Percentiles rank a stretch among this genome's conserved stretches.
Conservation (phyloP, 2,113 vertebrate genomes). For the Campylomormyrus tamandua region DNA sequence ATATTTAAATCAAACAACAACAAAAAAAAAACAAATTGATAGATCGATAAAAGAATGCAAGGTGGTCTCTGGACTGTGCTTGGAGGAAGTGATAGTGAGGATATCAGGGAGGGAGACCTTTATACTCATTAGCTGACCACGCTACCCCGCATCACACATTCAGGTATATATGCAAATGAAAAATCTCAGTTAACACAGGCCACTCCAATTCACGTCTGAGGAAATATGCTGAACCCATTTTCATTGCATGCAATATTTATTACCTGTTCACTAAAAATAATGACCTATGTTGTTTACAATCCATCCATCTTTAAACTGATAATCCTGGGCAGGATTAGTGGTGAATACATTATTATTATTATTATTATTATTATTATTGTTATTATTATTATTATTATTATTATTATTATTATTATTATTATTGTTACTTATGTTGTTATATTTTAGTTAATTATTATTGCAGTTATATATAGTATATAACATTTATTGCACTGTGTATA, state of each 20-base stretch:
- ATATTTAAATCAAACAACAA: background rate
- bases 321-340: conserved; percentile 12
- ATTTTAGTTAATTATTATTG: background rate
- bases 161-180: background rate
- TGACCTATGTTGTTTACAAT: background rate
- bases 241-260: conserved; percentile 1
- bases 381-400: background rate
- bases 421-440: background rate
- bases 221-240: conserved; percentile 1
- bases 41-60: background rate
- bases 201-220: background rate
- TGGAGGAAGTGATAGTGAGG: background rate
- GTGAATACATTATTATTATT: background rate
- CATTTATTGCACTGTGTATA: background rate
- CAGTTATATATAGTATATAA: background rate
- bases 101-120: background rate
- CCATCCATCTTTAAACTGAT: conserved; percentile 20
- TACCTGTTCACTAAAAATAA: background rate
- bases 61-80: background rate
- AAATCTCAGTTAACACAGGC: background rate
- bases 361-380: background rate
- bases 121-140: background rate
- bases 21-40: background rate
- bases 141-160: background rate
- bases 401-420: background rate